A percentile compares a stretch with the other conserved stretches of the same genome.
Evolutionary conservation across 2,888 invertebrate genomes (phyloP).

Genomic region (Drosophila peninsularis): DNA sequence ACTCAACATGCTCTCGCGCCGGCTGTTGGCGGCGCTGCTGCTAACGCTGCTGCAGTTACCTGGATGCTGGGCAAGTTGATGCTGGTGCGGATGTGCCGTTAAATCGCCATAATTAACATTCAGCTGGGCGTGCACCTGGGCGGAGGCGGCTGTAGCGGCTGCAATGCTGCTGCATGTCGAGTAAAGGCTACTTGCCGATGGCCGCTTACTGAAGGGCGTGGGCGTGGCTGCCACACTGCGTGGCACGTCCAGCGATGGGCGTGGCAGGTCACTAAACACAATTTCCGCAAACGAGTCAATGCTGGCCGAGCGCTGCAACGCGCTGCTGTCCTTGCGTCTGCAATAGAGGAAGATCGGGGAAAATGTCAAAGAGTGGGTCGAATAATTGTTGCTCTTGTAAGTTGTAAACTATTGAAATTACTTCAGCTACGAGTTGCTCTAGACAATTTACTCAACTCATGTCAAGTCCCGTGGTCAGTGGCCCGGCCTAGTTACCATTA

Average conservation of each 20-base stretch:
- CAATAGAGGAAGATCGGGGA: conserved; percentile 23
- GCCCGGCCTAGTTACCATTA: conserved; percentile 69
- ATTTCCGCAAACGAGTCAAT: conserved; percentile 92
- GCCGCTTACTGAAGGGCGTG: conserved; percentile 83
- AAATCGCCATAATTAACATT: conserved; percentile 82
- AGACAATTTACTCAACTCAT: conserved; percentile 62
- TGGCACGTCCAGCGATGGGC: conserved; percentile 83
- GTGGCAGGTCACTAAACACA: conserved; percentile 87
- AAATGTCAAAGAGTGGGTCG: conserved; percentile 28
- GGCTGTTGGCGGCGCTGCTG: conserved; percentile 78
- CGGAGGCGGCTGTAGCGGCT: conserved; percentile 65
- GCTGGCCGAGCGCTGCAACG: conserved; percentile 90
- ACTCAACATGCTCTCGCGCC: conserved; percentile 88
- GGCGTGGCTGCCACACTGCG: conserved; percentile 61
- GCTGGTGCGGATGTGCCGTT: conserved; percentile 23
- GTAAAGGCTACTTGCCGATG: conserved; percentile 83
- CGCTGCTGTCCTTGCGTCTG: conserved; percentile 83
- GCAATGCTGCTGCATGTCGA: conserved; percentile 80
- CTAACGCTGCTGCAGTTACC: conserved; percentile 15
- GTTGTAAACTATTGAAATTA: conserved; percentile 71
- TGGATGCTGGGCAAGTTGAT: conserved; percentile 8
- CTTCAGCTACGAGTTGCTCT: conserved; percentile 62
- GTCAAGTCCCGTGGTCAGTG: conserved; percentile 67
- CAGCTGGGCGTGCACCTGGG: conserved; percentile 77
- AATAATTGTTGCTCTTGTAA: conserved; percentile 15